These are phyloP conservation scores for Xestia rhomboidea DNA, from an alignment of 2,888 invertebrate genomes.

Conservation along the genomic window DNA sequence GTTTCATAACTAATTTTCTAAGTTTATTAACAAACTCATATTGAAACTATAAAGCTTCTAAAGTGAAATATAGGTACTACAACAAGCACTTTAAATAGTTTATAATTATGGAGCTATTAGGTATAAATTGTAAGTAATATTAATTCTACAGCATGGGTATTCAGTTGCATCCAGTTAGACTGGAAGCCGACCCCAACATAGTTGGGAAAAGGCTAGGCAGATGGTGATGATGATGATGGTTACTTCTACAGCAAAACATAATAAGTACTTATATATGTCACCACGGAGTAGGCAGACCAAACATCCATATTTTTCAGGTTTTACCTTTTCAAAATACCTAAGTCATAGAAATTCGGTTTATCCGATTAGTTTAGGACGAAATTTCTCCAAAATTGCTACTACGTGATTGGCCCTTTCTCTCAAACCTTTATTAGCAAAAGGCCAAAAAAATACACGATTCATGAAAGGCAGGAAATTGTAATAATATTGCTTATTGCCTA, in stretches of 20 bases:
- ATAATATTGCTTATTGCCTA: slow-evolving; percentile 31
- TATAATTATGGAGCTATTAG: neutral
- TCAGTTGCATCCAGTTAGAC: too few relatives aligned
- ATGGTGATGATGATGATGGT: too few relatives aligned
- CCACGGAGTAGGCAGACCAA: neutral
- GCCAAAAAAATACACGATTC: slow-evolving; percentile 16
- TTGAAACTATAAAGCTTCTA: slow-evolving; percentile 9
- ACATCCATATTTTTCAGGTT: neutral
- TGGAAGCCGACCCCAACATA: too few relatives aligned
- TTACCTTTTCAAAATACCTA: neutral
- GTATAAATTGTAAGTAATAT: neutral
- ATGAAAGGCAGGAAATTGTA: slow-evolving; percentile 23
- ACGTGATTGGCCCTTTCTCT: neutral
- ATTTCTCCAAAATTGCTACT: neutral
- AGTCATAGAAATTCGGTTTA: neutral
- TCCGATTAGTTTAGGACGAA: neutral
- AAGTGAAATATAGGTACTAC: slow-evolving; percentile 5
- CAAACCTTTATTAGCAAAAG: neutral
- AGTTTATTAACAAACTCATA: slow-evolving; percentile 11
- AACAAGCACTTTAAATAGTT: slow-evolving; percentile 13
- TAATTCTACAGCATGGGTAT: neutral
- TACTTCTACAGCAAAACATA: neutral
- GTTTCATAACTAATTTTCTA: slow-evolving; percentile 13
- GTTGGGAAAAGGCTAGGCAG: too few relatives aligned
- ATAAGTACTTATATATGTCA: too few relatives aligned